Evolutionary conservation across 2,113 vertebrate species (phyloP), one percentile per base, ranked within the genome.

Genomic region (Ifrita kowaldi): DNA sequence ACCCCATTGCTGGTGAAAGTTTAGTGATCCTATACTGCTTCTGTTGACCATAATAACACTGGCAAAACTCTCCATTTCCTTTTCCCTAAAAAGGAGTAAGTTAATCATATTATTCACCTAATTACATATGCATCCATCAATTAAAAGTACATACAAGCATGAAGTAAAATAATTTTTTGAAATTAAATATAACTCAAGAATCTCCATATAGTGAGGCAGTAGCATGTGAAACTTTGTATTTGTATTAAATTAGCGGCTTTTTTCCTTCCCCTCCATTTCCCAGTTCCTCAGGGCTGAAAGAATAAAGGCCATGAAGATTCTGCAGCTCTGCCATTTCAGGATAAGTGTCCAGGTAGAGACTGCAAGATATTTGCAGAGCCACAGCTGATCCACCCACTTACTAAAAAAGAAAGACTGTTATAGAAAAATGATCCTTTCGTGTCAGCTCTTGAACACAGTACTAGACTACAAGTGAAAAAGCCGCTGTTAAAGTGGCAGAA

Each of bases 21-120:
- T 99, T 99, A 96, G 98, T 98, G 96, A 99, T 98, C 96, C 98
- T 98, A 95, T 99, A 99, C 98, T 99, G 99, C 97, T 99, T 99
- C 98, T 99, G 99, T 89, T 97, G 98, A 69, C 99, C 99, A 13
- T 98, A 98, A 84, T 99, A 99, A 98, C 99, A 99, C 97, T 99
- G 99, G 82, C 98, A 99, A 97, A 98, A 99, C 55, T 97, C 97
- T 93, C 98, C 98, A 49, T 98, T 98, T 96, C 98, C 98, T 97
- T 99, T 99, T 50, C 99, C 99, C 99, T 99, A 93, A 71, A 97
- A 97, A 97, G 27, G 9, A 88, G 5, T 60, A 94, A 79, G 91
- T 78, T 78, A 76, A 95, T 95, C 6, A 79, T 35, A 75, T 96
- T 85, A 90, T 85, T 79, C 32, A 92, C 3, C 73, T 64, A 81